Percentiles rank a stretch among this genome's conserved stretches.
phyloP scores from a whole-genome alignment of 2,113 vertebrate species.

The Stigmatopora argus region DNA sequence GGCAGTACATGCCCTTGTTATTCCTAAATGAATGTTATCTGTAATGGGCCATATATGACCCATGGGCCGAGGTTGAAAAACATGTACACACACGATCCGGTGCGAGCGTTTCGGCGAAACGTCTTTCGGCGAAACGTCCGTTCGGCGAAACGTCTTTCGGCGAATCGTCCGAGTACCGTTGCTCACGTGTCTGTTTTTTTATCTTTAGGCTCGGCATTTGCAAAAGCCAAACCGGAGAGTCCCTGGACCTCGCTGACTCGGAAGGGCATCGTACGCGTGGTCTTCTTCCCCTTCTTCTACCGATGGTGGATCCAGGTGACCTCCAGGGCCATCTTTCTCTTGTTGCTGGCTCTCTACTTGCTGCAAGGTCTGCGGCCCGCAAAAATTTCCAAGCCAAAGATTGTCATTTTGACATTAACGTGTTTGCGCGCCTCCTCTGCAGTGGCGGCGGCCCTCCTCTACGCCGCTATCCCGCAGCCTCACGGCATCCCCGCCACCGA shows the following conservation, averaged over 20 bases:
- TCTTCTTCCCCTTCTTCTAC: slow-evolving; percentile 97
- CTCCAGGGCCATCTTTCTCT: slow-evolving; percentile 87
- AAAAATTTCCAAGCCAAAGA: not conserved
- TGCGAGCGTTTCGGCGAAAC: no score
- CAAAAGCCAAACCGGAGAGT: slow-evolving; percentile 98
- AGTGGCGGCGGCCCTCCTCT: slow-evolving; percentile 86
- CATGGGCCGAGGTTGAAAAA: no score
- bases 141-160: no score
- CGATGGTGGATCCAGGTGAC: slow-evolving; percentile 99
- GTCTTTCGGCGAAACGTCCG: no score
- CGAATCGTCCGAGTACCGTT: no score
- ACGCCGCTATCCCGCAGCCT: slow-evolving; percentile 73
- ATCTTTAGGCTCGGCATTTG: slow-evolving; percentile 91
- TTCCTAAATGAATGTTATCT: no score
- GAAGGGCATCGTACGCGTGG: slow-evolving; percentile 94
- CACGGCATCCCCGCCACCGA: slow-evolving; percentile 90
- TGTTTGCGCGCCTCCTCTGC: not conserved
- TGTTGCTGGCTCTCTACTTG: slow-evolving; percentile 90
- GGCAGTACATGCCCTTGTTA: no score
- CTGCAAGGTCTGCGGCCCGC: slow-evolving; percentile 79
- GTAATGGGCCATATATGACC: no score
- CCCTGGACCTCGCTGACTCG: slow-evolving; percentile 96
- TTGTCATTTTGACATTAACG: no score
- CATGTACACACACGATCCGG: no score
- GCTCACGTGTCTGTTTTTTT: not conserved